A percentile compares a stretch with the other conserved stretches of the same genome.
phyloP scores from a whole-genome alignment of 2,113 vertebrate genomes.

The Mellivora capensis region DNA sequence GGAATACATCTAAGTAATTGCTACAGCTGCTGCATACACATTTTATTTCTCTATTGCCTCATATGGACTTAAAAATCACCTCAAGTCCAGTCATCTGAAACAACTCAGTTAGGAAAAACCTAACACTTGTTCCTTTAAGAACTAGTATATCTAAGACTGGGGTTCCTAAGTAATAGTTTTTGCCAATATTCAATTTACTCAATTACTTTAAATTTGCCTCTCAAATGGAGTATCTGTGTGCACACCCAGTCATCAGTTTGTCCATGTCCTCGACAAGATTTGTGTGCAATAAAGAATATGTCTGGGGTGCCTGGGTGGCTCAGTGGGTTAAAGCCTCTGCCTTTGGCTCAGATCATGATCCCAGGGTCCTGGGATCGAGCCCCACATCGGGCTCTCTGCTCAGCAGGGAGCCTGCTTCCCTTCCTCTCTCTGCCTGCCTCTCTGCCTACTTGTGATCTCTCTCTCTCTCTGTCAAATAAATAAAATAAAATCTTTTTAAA shows the following conservation, averaged over 20 bases:
- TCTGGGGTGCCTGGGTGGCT: too few relatives aligned
- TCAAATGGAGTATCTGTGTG: not conserved
- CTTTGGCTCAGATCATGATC: too few relatives aligned
- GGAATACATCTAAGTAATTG: not conserved
- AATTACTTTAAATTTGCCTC: not conserved
- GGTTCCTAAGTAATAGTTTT: not conserved
- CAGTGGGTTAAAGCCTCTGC: too few relatives aligned
- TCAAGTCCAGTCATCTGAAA: not conserved
- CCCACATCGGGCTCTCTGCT: too few relatives aligned
- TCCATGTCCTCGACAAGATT: not conserved
- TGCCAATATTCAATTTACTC: not conserved
- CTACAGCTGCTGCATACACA: not conserved
- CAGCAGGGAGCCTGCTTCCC: too few relatives aligned
- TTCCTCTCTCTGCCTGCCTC: too few relatives aligned
- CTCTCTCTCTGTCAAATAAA: too few relatives aligned
- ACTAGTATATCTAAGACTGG: not conserved
- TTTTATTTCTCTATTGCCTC: not conserved
- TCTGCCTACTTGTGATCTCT: too few relatives aligned
- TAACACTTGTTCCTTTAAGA: not conserved
- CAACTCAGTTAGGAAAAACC: not conserved
- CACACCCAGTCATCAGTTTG: not conserved
- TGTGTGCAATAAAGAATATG: not conserved
- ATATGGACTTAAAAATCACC: not conserved
- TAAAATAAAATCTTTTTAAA: too few relatives aligned
- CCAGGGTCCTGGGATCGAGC: too few relatives aligned